Conservation (phyloP, 2,888 invertebrate species). For the Arge pagana region DNA sequence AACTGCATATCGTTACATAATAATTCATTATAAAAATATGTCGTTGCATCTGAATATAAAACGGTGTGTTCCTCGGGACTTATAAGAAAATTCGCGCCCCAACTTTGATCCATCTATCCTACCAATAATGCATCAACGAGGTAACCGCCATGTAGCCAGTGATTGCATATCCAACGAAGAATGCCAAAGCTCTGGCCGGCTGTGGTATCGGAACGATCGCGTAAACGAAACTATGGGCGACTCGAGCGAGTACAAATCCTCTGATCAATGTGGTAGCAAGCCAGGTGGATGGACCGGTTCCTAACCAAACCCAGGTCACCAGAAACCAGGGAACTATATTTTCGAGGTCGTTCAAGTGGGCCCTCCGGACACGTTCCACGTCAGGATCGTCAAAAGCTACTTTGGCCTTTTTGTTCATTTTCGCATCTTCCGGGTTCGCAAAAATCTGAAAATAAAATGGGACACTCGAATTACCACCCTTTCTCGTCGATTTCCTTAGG, state of each 20-base stretch:
- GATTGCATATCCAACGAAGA: conserved; percentile 50
- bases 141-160: conserved; percentile 57
- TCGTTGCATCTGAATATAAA: too few relatives aligned
- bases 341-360: conserved; percentile 65
- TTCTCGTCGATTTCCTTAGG: neutral
- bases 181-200: conserved; percentile 59
- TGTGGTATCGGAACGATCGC: conserved; percentile 58
- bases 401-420: conserved; percentile 25
- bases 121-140: conserved; percentile 32
- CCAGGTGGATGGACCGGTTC: conserved; percentile 58
- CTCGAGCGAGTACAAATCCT: conserved; percentile 58
- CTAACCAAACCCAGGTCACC: conserved; percentile 60
- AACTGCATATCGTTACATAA: too few relatives aligned
- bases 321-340: conserved; percentile 62
- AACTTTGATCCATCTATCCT: too few relatives aligned
- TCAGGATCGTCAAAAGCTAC: conserved; percentile 53
- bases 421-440: conserved; percentile 42
- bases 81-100: too few relatives aligned
- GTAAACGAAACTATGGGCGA: conserved; percentile 62
- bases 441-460: conserved; percentile 37
- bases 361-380: conserved; percentile 62
- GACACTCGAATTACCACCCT: neutral
- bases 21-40: too few relatives aligned
- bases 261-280: conserved; percentile 61
- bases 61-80: too few relatives aligned